Evolutionary conservation across 2,888 invertebrate genomes (phyloP).

Genomic region (Sisyra nigra): DNA sequence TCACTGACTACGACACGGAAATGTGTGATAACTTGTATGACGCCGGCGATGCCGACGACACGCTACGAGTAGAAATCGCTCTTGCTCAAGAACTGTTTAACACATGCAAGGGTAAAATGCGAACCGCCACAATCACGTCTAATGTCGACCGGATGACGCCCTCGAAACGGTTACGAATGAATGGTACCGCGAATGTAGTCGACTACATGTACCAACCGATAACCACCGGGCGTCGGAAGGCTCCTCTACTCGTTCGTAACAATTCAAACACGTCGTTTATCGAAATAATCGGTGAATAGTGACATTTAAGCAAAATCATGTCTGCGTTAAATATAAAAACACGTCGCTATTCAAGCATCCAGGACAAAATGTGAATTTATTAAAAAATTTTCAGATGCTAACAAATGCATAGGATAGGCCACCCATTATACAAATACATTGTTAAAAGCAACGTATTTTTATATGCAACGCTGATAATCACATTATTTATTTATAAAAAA

Average conservation of each 20-base stretch:
- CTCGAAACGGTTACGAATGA: conserved; percentile 3
- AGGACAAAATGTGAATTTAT: no score
- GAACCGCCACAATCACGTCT: not conserved
- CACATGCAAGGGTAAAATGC: conserved; percentile 23
- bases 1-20: conserved; percentile 8
- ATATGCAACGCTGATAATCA: no score
- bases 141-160: not conserved
- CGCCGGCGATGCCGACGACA: conserved; percentile 38
- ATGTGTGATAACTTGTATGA: conserved; percentile 52
- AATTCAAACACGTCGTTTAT: conserved; percentile 9
- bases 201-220: conserved; percentile 6
- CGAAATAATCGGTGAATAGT: conserved; percentile 6
- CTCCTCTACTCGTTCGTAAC: conserved; percentile 7
- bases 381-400: no score
- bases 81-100: conserved; percentile 26
- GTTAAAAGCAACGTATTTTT: no score
- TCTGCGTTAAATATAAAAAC: no score
- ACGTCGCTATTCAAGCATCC: no score
- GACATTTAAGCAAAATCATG: no score
- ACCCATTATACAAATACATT: no score
- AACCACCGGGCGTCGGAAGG: conserved; percentile 4
- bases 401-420: no score
- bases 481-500: no score
- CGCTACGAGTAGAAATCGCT: conserved; percentile 26
- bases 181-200: conserved; percentile 1